Base-by-base conservation (phyloP, 1,140 invertebrate genomes). In the Drosophila ironensis region DNA sequence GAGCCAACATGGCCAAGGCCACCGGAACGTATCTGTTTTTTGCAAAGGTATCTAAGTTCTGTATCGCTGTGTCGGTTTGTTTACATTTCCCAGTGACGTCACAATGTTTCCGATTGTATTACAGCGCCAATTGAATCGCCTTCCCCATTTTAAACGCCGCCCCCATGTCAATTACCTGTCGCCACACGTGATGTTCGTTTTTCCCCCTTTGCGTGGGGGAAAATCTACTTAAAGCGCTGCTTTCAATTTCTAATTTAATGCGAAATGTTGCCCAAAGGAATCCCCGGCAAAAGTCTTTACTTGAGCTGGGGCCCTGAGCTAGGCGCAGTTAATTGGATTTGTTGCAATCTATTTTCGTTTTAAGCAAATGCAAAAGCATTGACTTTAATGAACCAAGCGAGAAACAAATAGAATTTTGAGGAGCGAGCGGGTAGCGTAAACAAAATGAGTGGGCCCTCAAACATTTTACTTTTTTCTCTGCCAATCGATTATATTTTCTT, bases 61-160 rank as follows among this genome's bases (percentile, higher is more conserved):
- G 33, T 37, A 37, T 17, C 41, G 38, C 12, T 45, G 24, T 42
- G 48, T 67, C 14, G 57, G 59, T 37, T 70, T 84, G 72, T 70
- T 82, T 84, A 64, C 73, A 45, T 41, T 50, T 70, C 30, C 48
- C 38, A 41, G 38, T 80, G 69, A 80, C 56, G 75, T 78, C 54
- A 80, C 44, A 48, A 14, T 9, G 19, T 27, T 77, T 38, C n/a
- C 48, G 19, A 54, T 68, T 67, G 25, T 50, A 76, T 50, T 54
- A 46, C 66, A 30, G 38, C 33, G 30, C 41, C 24, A 20, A 41
- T 33, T 11, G 17, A 51, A 51, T 17, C 16, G 16, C 35, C 20
- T 27, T 11, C 17, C 25, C n/a, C n/a, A n/a, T n/a, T n/a, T n/a
- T n/a, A n/a, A n/a, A 16, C 14, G 16, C 38, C 53, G 5, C 37